Conservation (phyloP, 1,140 invertebrate species). For the Drosophila hydei region DNA sequence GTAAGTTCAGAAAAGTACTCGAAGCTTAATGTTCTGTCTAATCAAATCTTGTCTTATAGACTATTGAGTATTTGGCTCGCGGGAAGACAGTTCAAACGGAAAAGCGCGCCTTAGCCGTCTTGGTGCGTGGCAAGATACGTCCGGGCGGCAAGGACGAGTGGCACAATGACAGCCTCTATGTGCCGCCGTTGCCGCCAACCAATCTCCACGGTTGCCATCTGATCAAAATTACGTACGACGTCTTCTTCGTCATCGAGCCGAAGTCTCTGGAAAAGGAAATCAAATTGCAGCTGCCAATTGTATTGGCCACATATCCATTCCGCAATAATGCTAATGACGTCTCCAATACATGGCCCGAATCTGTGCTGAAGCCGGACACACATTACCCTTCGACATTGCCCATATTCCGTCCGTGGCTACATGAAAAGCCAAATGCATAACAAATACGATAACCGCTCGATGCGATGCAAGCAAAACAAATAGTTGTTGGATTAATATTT, state of each 20-base stretch:
- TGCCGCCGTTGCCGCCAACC: conserved; percentile 97
- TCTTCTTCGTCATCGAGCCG: conserved; percentile 95
- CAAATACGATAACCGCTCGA: not conserved
- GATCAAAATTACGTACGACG: conserved; percentile 97
- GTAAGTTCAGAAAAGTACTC: conserved; percentile 82
- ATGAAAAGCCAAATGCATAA: conserved; percentile 84
- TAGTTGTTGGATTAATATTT: conserved; percentile 57
- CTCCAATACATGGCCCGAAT: conserved; percentile 86
- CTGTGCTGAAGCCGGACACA: conserved; percentile 88
- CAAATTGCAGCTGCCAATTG: conserved; percentile 95
- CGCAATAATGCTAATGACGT: conserved; percentile 87
- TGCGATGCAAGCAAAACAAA: conserved; percentile 5
- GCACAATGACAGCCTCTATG: conserved; percentile 95
- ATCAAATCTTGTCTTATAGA: conserved; percentile 82
- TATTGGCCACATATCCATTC: conserved; percentile 96
- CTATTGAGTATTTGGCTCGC: conserved; percentile 94
- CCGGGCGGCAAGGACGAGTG: conserved; percentile 91
- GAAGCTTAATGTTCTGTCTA: not conserved
- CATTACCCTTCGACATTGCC: conserved; percentile 96
- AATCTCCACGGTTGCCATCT: conserved; percentile 97
- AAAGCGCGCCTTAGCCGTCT: conserved; percentile 92
- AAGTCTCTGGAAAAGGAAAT: conserved; percentile 96
- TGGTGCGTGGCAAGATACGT: conserved; percentile 92
- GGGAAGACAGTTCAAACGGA: conserved; percentile 94
- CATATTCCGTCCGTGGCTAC: conserved; percentile 95